Percentiles rank a stretch among this genome's conserved stretches.
Conservation (phyloP, 2,888 invertebrate species). For the Spatulosminthurus flaviceps region DNA sequence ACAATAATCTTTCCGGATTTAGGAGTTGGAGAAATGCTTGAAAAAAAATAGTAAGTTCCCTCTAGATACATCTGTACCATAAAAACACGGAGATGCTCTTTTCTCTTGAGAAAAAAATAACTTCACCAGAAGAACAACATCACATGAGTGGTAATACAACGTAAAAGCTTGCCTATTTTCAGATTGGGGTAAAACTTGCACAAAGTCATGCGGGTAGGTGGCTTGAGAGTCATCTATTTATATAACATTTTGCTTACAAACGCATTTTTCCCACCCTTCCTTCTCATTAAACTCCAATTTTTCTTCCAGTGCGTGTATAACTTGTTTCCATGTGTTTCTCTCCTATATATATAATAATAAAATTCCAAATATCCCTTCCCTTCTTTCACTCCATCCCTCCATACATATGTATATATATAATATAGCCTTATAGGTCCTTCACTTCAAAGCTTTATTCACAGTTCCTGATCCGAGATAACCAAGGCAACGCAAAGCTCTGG, state of each 20-base stretch:
- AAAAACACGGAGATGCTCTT: background rate
- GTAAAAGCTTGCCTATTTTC: background rate
- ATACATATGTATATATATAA: too few relatives aligned
- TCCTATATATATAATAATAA: too few relatives aligned
- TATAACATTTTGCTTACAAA: background rate
- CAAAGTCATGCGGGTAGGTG: background rate
- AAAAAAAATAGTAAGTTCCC: too few relatives aligned
- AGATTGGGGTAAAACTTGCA: constrained; percentile 13
- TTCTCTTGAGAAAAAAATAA: background rate
- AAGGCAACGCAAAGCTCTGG: too few relatives aligned
- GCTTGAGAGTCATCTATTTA: background rate
- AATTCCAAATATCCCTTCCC: too few relatives aligned
- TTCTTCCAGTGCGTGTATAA: background rate
- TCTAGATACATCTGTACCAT: too few relatives aligned
- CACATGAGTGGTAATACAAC: background rate
- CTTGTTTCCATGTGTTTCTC: background rate
- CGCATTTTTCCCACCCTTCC: background rate
- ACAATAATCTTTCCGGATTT: too few relatives aligned
- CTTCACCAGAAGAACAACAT: background rate
- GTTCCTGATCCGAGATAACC: too few relatives aligned
- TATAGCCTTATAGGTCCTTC: too few relatives aligned
- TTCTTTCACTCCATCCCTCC: too few relatives aligned
- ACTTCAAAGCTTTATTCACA: too few relatives aligned
- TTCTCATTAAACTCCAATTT: constrained; percentile 15
- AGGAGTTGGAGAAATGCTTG: too few relatives aligned